Evolutionary conservation across 2,888 invertebrate genomes (phyloP), one percentile per base, ranked within the genome.

Genomic region (Drosophila stalkeri): DNA sequence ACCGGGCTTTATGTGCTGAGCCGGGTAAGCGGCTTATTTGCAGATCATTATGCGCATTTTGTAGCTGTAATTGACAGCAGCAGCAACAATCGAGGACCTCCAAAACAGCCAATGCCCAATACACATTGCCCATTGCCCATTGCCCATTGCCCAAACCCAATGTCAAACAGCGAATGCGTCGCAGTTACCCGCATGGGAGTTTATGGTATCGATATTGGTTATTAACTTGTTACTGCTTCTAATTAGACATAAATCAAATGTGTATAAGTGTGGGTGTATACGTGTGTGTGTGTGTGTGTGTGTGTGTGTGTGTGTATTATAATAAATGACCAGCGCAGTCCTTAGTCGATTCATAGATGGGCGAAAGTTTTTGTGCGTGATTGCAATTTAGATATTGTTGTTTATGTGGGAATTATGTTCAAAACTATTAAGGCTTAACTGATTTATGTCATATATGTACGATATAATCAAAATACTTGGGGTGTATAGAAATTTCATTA

Each of bases 181-280:
- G 16, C 20, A 23, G 1, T 14, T 35, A 47, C 35, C 37, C 20
- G 35, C 20, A 12, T 55, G 47, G 49, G 20, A 43, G 46, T 39
- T 35, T n/a, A 46, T 43, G 46, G 35, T 54, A 75, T 68, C 72
- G 68, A 69, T 76, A 67, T 64, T 65, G 64, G 64, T 66, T 67
- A 82, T 85, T 69, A 81, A 71, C 71, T 79, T 71, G 82, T 69
- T 71, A 64, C 69, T 60, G 46, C 52, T 64, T 44, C 64, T 81
- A 83, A 85, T 83, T 85, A 83, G 72, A 11, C 59, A 61, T 66
- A 75, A 86, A 72, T 81, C 75, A 77, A 64, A 77, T 61, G 51
- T 43, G 44, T 27, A 23, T 47, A 43, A 44, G 37, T 51, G 52
- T 35, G 49, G 11, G 31, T 31, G 31, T 33, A 1, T 6, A 11